Evolutionary conservation across 1,140 invertebrate genomes (phyloP).

Genomic region (Harpegnathos saltator): DNA sequence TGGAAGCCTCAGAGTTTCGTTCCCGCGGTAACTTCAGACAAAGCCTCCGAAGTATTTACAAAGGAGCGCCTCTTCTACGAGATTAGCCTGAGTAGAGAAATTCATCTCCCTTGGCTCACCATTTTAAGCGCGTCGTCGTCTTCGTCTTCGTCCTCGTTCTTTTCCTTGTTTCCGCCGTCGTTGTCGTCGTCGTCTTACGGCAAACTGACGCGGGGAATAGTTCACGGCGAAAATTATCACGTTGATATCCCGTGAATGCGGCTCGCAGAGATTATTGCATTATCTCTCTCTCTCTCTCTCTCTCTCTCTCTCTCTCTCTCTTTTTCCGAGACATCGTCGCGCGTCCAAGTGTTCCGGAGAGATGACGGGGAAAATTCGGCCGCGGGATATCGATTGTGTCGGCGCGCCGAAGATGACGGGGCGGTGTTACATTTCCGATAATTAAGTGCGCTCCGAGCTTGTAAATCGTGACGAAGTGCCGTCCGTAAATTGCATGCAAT

Average conservation of each 20-base stretch:
- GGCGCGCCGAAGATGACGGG: too few relatives aligned
- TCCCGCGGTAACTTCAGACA: conserved; percentile 70
- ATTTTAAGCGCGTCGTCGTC: conserved; percentile 43
- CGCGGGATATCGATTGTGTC: neutral
- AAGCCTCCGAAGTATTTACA: conserved; percentile 75
- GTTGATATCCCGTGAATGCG: conserved; percentile 33
- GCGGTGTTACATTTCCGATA: neutral
- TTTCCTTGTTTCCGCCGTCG: neutral
- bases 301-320: too few relatives aligned
- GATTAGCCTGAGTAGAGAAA: conserved; percentile 67
- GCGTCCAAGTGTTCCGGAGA: neutral
- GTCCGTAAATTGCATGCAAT: neutral
- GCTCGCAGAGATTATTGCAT: conserved; percentile 35
- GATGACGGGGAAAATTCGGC: conserved; percentile 23
- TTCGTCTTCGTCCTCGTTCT: neutral
- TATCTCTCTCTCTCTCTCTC: too few relatives aligned
- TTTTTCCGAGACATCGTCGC: conserved; percentile 12
- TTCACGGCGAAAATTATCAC: conserved; percentile 46
- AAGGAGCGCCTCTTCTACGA: conserved; percentile 65
- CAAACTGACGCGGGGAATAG: conserved; percentile 6
- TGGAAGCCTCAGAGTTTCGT: conserved; percentile 62
- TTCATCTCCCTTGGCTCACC: conserved; percentile 50
- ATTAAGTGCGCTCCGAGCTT: neutral
- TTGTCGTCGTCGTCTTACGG: conserved; percentile 29
- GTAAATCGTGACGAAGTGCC: neutral